Base-by-base conservation (phyloP, 2,113 vertebrate genomes). In the Merops nubicus region DNA sequence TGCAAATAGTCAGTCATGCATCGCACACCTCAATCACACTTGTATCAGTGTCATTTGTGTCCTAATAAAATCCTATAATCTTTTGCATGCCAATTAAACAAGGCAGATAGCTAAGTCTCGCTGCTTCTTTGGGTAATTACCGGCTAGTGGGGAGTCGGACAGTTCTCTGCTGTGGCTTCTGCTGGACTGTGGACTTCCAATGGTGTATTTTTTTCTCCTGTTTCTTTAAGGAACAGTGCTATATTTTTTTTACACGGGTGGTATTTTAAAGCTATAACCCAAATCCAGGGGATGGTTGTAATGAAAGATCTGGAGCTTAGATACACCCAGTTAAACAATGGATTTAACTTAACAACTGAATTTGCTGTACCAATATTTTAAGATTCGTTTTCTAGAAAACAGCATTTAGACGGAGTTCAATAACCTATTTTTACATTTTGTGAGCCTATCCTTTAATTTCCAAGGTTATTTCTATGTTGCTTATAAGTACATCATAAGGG, bases 11-110 rank as follows among this genome's bases (percentile, higher is more conserved):
- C 88, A 56, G 59, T 80, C 90, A 81, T 80, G 91, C 85, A 51
- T 83, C 8, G 50, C 63, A 14, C 36, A 72, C 92, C 91, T 96
- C 85, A 67, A 20, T 95, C 93, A 96, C 89, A 56, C 89, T 84
- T 40, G 16, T 83, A 59, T 87, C n/a, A 2, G 53, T 97, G 93
- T 96, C 94, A 72, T 93, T 96, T 91, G 69, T 80, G 73, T 85
- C 88, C 91, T 95, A 97, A 97, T 96, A 97, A 96, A 97, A 97
- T 96, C 96, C 94, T 86, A 94, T 96, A 84, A 97, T 97, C 94
- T 97, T 94, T 88, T 92, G 69, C 19, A 5, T 96, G 91, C 87
- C 93, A 97, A 94, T 97, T 96, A 97, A 95, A 87, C 54, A 57
- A 43, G 75, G 68, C 82, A 95, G 96, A 93, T 84, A 72, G 87